A percentile compares a stretch with the other conserved stretches of the same genome.
These are phyloP conservation scores for Drosophila nr. perissopoda DNA, from an alignment of 2,888 invertebrate species.

Conservation along the genomic window DNA sequence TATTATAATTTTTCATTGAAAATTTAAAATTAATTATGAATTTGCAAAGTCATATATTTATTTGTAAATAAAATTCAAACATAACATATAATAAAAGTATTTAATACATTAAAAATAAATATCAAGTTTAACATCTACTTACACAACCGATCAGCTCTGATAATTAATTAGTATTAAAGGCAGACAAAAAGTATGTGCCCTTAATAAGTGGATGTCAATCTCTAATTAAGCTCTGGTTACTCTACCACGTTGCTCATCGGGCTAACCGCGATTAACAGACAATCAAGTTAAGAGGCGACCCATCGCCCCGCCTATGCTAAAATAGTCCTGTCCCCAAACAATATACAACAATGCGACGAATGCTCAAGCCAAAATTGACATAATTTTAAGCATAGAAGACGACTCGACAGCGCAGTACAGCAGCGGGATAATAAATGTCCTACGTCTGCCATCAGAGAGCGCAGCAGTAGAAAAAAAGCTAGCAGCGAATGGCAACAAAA, in stretches of 20 bases:
- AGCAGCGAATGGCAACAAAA: conserved; percentile 48
- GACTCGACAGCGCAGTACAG: conserved; percentile 18
- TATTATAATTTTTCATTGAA: background rate
- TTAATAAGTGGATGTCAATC: conserved; percentile 13
- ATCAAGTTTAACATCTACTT: background rate
- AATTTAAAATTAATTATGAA: background rate
- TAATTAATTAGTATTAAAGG: background rate
- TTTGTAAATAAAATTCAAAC: background rate
- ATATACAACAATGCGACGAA: conserved; percentile 36
- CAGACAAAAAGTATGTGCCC: background rate
- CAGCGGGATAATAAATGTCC: conserved; percentile 59
- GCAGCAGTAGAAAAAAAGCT: conserved; percentile 7
- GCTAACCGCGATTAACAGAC: conserved; percentile 61
- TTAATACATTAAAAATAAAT: background rate
- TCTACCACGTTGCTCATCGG: conserved; percentile 32
- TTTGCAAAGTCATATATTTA: background rate
- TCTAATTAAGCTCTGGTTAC: conserved; percentile 47
- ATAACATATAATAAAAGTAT: background rate
- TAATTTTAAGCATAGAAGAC: conserved; percentile 54
- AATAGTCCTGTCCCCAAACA: conserved; percentile 3
- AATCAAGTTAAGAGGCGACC: conserved; percentile 57
- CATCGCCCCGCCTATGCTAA: conserved; percentile 13
- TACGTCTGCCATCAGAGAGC: conserved; percentile 38
- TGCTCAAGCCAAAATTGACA: conserved; percentile 58
- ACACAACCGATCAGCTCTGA: background rate